Conservation (phyloP, 1,140 invertebrate genomes). For the Bactericera cockerelli region DNA sequence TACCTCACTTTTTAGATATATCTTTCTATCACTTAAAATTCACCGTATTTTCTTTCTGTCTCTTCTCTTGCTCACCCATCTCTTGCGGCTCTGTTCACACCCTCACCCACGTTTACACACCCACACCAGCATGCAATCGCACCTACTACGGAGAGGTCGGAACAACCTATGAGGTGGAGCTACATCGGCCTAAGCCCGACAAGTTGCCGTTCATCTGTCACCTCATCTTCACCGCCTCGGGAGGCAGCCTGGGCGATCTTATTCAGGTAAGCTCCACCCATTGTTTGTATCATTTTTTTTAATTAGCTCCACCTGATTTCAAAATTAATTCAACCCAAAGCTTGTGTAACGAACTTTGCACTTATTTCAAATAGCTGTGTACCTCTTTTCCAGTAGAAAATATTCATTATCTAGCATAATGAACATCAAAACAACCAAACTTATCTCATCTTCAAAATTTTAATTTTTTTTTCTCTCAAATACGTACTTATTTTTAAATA, state of each 20-base stretch:
- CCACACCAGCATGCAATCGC: conserved; percentile 58
- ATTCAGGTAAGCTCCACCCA: conserved; percentile 47
- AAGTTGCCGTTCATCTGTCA: conserved; percentile 69
- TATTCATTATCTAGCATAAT: background rate
- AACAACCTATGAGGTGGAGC: conserved; percentile 61
- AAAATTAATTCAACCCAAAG: background rate
- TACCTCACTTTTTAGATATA: no score
- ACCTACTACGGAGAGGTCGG: conserved; percentile 73
- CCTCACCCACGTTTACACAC: background rate
- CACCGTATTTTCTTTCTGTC: no score
- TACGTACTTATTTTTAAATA: no score
- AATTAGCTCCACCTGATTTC: background rate
- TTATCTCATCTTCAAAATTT: no score
- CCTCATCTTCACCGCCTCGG: conserved; percentile 67
- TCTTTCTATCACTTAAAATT: no score
- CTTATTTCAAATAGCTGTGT: background rate
- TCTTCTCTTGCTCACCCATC: background rate
- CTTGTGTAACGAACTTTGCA: background rate
- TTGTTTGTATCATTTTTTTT: background rate
- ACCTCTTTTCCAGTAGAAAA: background rate
- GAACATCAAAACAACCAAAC: no score
- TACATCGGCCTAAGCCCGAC: conserved; percentile 63
- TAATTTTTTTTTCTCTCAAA: no score
- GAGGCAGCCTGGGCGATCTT: conserved; percentile 64
- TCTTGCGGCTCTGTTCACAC: conserved; percentile 1